Conservation (phyloP, 2,113 vertebrate species). For the Notarius lentiginosus region DNA sequence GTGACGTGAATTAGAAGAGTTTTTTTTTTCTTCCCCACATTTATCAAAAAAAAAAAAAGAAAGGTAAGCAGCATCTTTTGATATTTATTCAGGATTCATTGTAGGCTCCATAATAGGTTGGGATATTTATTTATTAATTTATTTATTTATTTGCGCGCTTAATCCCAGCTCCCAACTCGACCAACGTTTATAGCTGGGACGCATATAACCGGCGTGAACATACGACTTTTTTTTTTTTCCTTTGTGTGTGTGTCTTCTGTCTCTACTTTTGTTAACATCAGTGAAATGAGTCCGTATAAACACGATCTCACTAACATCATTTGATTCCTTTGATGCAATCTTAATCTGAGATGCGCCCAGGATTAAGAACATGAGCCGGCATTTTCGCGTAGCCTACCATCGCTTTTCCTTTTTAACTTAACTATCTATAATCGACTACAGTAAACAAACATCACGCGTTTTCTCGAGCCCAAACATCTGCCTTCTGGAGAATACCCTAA, state of each 20-base stretch:
- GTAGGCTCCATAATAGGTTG: background rate
- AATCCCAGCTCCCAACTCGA: background rate
- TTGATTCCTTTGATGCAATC: background rate
- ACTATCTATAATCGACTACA: background rate
- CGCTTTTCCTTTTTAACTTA: background rate
- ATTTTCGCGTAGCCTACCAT: background rate
- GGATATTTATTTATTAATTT: too few relatives aligned
- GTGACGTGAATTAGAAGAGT: slow-evolving; percentile 70
- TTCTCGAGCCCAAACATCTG: background rate
- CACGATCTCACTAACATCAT: background rate
- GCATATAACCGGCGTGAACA: background rate
- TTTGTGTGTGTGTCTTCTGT: background rate
- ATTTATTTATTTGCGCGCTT: background rate
- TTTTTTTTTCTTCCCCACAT: slow-evolving; percentile 50
- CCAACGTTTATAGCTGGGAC: background rate
- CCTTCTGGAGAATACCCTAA: background rate
- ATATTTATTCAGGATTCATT: background rate
- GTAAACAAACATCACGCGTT: background rate
- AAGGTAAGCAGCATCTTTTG: slow-evolving; percentile 66
- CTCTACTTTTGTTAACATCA: background rate
- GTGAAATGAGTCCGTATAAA: background rate
- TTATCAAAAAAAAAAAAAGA: slow-evolving; percentile 37
- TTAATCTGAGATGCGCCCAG: background rate
- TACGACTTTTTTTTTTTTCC: background rate
- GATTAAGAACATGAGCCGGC: background rate